phyloP scores from a whole-genome alignment of 2,888 invertebrate species.

The Fragum sueziense region DNA sequence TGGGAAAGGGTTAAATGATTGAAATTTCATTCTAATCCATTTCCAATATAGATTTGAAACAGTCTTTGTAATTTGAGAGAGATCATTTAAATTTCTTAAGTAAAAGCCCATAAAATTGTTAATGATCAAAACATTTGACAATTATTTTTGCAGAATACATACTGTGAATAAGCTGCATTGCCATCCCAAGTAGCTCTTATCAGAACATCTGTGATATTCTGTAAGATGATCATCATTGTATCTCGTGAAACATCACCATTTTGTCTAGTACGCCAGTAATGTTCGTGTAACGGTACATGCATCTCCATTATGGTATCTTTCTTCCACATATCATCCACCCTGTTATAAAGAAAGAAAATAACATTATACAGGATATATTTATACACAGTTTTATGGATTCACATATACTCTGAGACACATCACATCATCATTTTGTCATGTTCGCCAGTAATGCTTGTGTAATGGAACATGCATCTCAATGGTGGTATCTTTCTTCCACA shows the following conservation, averaged over 20 bases:
- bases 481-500: slow-evolving; percentile 46
- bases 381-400: too few relatives aligned
- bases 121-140: too few relatives aligned
- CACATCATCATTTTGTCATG: slow-evolving; percentile 82
- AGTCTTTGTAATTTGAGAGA: too few relatives aligned
- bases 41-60: too few relatives aligned
- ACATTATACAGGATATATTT: too few relatives aligned
- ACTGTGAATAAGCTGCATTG: slow-evolving; percentile 57
- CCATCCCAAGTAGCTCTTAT: slow-evolving; percentile 86
- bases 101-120: too few relatives aligned
- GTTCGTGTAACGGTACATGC: slow-evolving; percentile 75
- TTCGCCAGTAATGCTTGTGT: slow-evolving; percentile 72
- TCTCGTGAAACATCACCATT: slow-evolving; percentile 86
- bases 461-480: slow-evolving; percentile 62
- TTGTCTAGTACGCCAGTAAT: slow-evolving; percentile 48
- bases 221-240: slow-evolving; percentile 95
- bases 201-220: slow-evolving; percentile 91
- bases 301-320: slow-evolving; percentile 51
- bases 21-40: too few relatives aligned
- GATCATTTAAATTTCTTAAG: too few relatives aligned
- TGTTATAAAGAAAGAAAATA: slow-evolving; percentile 15
- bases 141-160: too few relatives aligned
- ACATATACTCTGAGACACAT: too few relatives aligned
- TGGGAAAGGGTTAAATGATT: too few relatives aligned
- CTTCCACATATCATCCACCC: slow-evolving; percentile 43